Evolutionary conservation across 2,113 vertebrate genomes (phyloP).

Genomic region (Phoenicopterus ruber): DNA sequence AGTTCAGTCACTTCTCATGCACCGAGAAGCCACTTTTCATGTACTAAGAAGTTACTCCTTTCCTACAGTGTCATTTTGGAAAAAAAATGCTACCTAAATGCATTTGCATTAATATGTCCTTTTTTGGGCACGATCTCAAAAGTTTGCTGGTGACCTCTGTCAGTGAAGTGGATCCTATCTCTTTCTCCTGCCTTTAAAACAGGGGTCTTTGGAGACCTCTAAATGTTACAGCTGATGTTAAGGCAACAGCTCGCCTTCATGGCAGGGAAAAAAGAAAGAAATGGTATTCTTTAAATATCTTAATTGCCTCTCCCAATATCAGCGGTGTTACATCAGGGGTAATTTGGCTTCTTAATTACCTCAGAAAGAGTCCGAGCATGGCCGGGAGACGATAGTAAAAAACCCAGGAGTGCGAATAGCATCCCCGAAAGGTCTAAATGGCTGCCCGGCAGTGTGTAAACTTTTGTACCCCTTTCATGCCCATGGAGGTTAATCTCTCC

Average conservation of each 20-base stretch:
- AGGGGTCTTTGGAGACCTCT: background rate
- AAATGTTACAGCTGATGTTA: background rate
- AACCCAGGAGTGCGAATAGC: background rate
- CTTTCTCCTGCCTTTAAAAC: background rate
- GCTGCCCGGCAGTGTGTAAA: slow-evolving; percentile 23
- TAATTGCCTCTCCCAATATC: background rate
- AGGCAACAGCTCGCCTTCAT: rapidly evolving
- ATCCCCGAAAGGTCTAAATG: slow-evolving; percentile 12
- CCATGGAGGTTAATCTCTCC: slow-evolving; percentile 49
- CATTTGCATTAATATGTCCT: background rate
- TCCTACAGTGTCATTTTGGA: background rate
- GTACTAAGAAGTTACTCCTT: background rate
- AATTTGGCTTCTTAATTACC: background rate
- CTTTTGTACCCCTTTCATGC: slow-evolving; percentile 45
- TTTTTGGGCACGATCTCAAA: background rate
- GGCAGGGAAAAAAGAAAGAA: background rate
- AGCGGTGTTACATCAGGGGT: background rate
- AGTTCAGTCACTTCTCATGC: background rate
- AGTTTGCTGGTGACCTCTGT: background rate
- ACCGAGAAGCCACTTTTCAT: background rate
- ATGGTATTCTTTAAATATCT: background rate
- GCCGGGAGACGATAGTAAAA: background rate
- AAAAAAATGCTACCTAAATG: background rate
- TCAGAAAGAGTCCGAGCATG: background rate
- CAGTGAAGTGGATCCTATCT: background rate